These are phyloP conservation scores for Hylia prasina DNA, from an alignment of 2,113 vertebrate species.

Conservation along the genomic window DNA sequence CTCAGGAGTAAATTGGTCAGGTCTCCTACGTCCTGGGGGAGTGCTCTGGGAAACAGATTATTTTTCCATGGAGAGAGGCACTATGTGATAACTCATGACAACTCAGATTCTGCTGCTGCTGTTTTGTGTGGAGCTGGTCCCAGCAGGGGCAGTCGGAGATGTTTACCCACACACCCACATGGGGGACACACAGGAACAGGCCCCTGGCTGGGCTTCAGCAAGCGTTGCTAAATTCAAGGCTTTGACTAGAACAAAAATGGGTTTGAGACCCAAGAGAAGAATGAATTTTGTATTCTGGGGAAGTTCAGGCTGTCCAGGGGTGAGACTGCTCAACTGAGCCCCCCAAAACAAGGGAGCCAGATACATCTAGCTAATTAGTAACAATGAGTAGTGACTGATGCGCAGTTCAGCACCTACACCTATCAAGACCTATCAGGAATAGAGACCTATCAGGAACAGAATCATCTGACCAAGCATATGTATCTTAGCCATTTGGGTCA, in stretches of 20 bases:
- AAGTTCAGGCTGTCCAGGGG: background rate
- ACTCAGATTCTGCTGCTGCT: background rate
- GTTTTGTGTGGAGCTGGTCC: background rate
- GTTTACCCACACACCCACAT: background rate
- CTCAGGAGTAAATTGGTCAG: background rate
- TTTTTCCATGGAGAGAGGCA: background rate
- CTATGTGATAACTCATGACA: fast-evolving
- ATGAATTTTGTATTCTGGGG: background rate
- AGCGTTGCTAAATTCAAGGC: background rate
- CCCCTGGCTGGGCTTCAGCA: background rate
- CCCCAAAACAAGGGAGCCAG: background rate
- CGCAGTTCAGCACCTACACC: background rate
- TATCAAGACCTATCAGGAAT: background rate
- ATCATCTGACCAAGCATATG: background rate
- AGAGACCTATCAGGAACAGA: background rate
- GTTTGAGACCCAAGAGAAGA: background rate
- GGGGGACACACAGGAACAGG: background rate
- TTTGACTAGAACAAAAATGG: fast-evolving
- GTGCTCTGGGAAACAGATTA: background rate
- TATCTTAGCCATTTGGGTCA: background rate
- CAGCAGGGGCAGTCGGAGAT: background rate
- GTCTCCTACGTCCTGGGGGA: fast-evolving
- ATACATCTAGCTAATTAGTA: background rate
- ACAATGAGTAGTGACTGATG: background rate
- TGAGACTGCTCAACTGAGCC: background rate